These are phyloP conservation scores for Antennarius maculatus DNA, from an alignment of 2,797 vertebrate species.

Conservation along the genomic window DNA sequence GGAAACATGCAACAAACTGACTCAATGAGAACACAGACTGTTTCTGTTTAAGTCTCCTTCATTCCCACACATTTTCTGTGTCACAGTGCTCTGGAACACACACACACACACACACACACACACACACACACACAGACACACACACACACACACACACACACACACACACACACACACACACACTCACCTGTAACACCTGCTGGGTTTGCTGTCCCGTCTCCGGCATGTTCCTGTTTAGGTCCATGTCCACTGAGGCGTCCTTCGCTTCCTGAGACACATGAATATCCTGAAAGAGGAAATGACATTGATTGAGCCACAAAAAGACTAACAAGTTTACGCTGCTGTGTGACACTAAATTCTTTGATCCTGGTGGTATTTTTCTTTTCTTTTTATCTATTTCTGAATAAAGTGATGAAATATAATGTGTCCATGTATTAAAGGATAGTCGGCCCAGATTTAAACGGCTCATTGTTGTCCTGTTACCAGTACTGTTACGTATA, in stretches of 20 bases:
- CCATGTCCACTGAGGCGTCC: constrained; percentile 81
- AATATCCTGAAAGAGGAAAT: constrained; percentile 72
- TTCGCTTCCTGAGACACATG: constrained; percentile 66
- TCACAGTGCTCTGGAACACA: neutral
- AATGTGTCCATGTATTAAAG: too few relatives aligned
- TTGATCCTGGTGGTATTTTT: too few relatives aligned
- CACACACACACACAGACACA: too few relatives aligned
- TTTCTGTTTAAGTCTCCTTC: neutral
- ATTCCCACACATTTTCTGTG: neutral
- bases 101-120: neutral
- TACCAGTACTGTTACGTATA: too few relatives aligned
- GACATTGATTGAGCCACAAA: constrained; percentile 4
- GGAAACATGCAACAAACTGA: constrained; percentile 19
- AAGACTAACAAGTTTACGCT: too few relatives aligned
- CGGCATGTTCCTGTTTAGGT: constrained; percentile 78
- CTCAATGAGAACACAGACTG: neutral
- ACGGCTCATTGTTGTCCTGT: too few relatives aligned
- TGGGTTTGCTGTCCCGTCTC: constrained; percentile 75
- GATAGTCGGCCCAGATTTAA: too few relatives aligned
- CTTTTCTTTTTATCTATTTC: too few relatives aligned
- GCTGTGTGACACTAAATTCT: too few relatives aligned
- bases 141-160: neutral
- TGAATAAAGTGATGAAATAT: too few relatives aligned
- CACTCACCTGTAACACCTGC: constrained; percentile 84
- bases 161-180: too few relatives aligned